A percentile compares a stretch with the other conserved stretches of the same genome.
Conservation (phyloP, 1,140 invertebrate genomes). For the Saccostrea cuccullata region DNA sequence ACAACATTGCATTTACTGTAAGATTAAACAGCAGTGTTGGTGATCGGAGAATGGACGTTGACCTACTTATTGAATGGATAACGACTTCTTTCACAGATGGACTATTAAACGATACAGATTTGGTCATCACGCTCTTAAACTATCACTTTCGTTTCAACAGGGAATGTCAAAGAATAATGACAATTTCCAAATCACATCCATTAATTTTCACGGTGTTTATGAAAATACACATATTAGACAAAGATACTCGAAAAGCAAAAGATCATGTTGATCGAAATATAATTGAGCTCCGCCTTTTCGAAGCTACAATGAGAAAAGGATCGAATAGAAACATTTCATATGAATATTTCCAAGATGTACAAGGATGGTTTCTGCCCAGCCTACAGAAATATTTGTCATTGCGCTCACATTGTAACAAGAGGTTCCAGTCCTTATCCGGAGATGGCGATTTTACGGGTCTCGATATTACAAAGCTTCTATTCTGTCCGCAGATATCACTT, state of each 20-base stretch:
- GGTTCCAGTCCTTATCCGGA: background rate
- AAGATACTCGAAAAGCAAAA: background rate
- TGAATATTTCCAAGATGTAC: background rate
- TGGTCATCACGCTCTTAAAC: background rate
- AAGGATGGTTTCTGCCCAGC: background rate
- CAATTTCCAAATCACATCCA: background rate
- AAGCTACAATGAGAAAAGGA: background rate
- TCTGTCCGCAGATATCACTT: background rate
- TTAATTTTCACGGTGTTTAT: background rate
- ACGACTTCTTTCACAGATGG: background rate
- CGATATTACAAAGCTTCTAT: background rate
- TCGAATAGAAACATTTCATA: background rate
- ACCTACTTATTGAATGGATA: background rate
- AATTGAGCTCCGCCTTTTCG: background rate
- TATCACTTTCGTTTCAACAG: background rate
- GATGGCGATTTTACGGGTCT: background rate
- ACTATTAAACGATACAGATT: background rate
- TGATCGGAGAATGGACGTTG: background rate
- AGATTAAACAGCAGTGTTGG: background rate
- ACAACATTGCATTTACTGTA: background rate
- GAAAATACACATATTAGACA: background rate
- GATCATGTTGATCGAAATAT: background rate
- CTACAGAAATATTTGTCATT: background rate
- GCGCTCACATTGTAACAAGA: background rate
- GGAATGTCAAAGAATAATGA: background rate